Percentiles rank a stretch among this genome's conserved stretches.
Evolutionary conservation across 1,140 invertebrate species (phyloP).

Genomic region (Lerema accius): DNA sequence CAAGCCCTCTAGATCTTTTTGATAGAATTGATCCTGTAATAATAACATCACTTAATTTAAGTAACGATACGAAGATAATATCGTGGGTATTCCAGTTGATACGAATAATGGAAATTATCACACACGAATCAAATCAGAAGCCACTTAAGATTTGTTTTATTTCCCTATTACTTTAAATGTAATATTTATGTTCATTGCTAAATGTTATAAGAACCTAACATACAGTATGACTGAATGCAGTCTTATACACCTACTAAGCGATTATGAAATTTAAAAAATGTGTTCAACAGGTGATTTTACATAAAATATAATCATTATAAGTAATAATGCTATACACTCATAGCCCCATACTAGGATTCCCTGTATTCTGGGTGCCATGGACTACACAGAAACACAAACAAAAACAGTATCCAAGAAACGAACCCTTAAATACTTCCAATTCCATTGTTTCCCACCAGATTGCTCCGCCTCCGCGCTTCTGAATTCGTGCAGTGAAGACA

Average conservation of each 20-base stretch:
- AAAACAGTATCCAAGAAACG: too few relatives aligned
- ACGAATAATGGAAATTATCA: not conserved
- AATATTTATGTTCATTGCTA: too few relatives aligned
- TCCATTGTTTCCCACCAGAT: conserved; percentile 82
- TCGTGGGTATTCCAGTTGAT: not conserved
- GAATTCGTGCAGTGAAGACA: conserved; percentile 75
- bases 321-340: too few relatives aligned
- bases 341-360: too few relatives aligned
- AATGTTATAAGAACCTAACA: too few relatives aligned
- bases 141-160: not conserved
- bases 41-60: conserved; percentile 23
- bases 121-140: conserved; percentile 5
- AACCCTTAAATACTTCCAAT: conserved; percentile 84
- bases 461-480: conserved; percentile 67
- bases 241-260: too few relatives aligned
- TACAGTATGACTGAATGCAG: too few relatives aligned
- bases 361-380: too few relatives aligned
- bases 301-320: too few relatives aligned
- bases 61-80: conserved; percentile 8
- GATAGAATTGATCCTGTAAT: conserved; percentile 88
- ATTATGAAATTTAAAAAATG: too few relatives aligned
- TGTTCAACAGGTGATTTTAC: too few relatives aligned
- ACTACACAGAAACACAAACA: too few relatives aligned
- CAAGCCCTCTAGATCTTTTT: conserved; percentile 88
- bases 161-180: not conserved